Evolutionary conservation across 2,888 invertebrate genomes (phyloP), one percentile per base, ranked within the genome.

Genomic region (Volucella inanis): DNA sequence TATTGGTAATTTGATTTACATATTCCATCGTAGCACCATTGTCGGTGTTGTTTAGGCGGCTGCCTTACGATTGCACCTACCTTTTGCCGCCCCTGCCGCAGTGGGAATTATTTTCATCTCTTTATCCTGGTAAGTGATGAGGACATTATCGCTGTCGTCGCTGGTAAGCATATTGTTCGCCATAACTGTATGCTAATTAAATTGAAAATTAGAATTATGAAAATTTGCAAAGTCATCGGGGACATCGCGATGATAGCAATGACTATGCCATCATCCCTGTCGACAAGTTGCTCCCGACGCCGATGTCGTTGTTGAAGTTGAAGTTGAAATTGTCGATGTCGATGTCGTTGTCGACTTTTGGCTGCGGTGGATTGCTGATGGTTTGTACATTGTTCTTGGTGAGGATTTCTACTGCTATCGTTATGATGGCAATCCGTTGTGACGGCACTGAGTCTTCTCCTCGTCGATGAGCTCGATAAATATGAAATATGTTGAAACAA

Each of bases 381-480:
- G 68, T 67, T 68, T 68, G 55, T 68, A 68, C 52, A 78, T 74
- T 68, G 41, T 55, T 72, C 77, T 31, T 45, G 15, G 47, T 11
- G 3, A 18, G 15, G 11, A 14, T 8, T 14, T n/a, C 8, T 9
- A 45, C 39, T 43, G 12, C 41, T 45, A 54, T 61, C 43, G 50
- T 18, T 8, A 52, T 70, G 62, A 39, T 31, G 41, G 71, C 43
- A 59, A 59, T 82, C 67, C 45, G 55, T 31, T 47, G 62, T 55
- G 61, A 49, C 15, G 68, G 59, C 41, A 31, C n/a, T 14, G 18
- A 22, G 12, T 55, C 38, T 38, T 1, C 52, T 45, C 64, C 68
- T 62, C n/a, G 89, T 89, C 88, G 88, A 88, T 88, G 89, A 90
- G 88, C 89, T 90, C 90, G 90, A 90, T 91, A 91, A 91, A 90